Percentiles rank a stretch among this genome's conserved stretches.
These are phyloP conservation scores for Halichoeres trimaculatus DNA, from an alignment of 2,113 vertebrate species.

Conservation along the genomic window DNA sequence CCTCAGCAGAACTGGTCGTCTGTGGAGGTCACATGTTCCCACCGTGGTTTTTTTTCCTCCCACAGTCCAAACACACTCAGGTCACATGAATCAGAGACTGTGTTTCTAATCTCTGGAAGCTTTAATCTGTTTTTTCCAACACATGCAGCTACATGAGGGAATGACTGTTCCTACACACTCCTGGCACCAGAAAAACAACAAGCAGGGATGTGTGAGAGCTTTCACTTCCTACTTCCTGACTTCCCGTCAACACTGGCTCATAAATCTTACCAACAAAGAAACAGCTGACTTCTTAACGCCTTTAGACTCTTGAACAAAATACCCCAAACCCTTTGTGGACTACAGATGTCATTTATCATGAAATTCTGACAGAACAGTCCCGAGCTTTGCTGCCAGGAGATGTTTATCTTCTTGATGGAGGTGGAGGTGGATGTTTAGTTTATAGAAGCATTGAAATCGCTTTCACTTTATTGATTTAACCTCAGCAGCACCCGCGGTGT, in stretches of 20 bases:
- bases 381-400: too few species aligned
- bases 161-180: slow-evolving; percentile 19
- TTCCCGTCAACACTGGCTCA: not conserved
- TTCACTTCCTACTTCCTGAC: slow-evolving; percentile 7
- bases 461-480: too few species aligned
- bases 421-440: not conserved
- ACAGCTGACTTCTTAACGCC: too few species aligned
- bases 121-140: slow-evolving; percentile 59
- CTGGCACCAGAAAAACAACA: slow-evolving; percentile 1
- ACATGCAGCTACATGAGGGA: slow-evolving; percentile 16
- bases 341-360: too few species aligned
- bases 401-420: not conserved
- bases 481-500: not conserved
- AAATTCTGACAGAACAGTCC: too few species aligned
- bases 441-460: not conserved
- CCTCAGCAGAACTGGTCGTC: not conserved
- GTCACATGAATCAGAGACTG: slow-evolving; percentile 67
- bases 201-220: not conserved
- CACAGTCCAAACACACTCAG: slow-evolving; percentile 47
- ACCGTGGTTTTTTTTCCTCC: slow-evolving; percentile 23
- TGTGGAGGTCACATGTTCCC: slow-evolving; percentile 59
- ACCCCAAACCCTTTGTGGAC: too few species aligned
- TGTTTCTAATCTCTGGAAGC: slow-evolving; percentile 52
- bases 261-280: too few species aligned
- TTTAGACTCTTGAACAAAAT: too few species aligned